Conservation (phyloP, 1,140 invertebrate genomes). For the Drosophila tsacasi region DNA sequence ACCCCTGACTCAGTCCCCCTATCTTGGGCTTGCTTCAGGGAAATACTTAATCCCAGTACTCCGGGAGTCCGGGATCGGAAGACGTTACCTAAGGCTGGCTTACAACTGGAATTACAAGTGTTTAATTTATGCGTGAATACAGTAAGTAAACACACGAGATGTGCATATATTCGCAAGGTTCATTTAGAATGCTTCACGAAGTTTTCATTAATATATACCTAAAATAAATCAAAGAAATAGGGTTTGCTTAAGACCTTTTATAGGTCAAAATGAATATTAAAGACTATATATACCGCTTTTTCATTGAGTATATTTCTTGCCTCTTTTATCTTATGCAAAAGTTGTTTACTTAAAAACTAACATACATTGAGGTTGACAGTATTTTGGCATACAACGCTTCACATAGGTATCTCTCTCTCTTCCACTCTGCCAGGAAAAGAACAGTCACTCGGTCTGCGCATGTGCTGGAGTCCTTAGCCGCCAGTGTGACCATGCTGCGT, state of each 20-base stretch:
- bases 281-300: too few relatives aligned
- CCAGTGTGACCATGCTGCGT: conserved; percentile 8
- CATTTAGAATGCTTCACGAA: conserved; percentile 2
- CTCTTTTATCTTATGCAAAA: neutral
- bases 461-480: neutral
- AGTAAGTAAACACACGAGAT: neutral
- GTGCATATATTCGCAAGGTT: conserved; percentile 1
- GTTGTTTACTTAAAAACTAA: neutral
- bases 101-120: conserved; percentile 8
- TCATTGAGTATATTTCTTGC: neutral
- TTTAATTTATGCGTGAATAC: conserved; percentile 28
- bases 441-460: conserved; percentile 6
- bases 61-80: neutral
- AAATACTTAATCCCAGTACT: neutral
- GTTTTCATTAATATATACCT: neutral
- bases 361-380: conserved; percentile 16
- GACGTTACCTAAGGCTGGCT: neutral
- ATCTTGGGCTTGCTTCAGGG: neutral
- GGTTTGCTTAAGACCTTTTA: neutral
- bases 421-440: neutral
- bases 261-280: neutral
- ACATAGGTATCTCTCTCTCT: neutral
- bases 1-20: neutral
- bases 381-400: conserved; percentile 7
- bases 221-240: neutral